Evolutionary conservation across 2,113 vertebrate species (phyloP), one percentile per base, ranked within the genome.

Genomic region (Pontoporia blainvillei): DNA sequence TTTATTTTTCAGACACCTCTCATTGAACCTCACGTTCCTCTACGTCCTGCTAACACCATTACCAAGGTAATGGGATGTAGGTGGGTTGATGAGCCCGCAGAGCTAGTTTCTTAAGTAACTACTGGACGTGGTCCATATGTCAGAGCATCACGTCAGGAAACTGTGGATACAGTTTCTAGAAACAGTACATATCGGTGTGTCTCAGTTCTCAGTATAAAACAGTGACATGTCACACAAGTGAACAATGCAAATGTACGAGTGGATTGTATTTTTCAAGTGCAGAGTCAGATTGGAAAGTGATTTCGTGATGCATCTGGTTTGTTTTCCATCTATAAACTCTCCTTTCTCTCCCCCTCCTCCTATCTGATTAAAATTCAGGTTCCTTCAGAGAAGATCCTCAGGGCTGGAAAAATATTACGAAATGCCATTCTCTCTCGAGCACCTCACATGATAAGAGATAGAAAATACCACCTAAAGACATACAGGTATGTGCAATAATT

Each of bases 361-460:
- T 29, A 79, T 73, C 85, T 75, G 88, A 89, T 93, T 90, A 93
- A 97, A 97, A 92, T 91, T 84, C 96, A 99, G 99, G 99, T 99
- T 83, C 99, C 99, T 62, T 99, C 99, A 67, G 99, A 99, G 98
- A 99, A 99, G 98, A 99, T 99, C 97, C 98, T 99, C 96, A 98
- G 97, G 82, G 99, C 99, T 61, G 99, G 99, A 95, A 99, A 99
- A 98, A 99, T 99, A 97, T 98, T 99, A 92, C 99, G 99, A 79
- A 99, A 99, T 12, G 98, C 98, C 86, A 99, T 99, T 97, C 99
- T 99, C 73, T 99, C 99, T 95, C 98, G 99, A 97, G 99, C 99
- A 13, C 99, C 99, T 97, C 99, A 99, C 98, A 99, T 99, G 99
- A 99, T 99, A 98, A 98, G 99, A 98, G 99, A 99, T 98, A 99